A percentile compares a stretch with the other conserved stretches of the same genome.
phyloP scores from a whole-genome alignment of 2,797 vertebrate species.

The Pterois miles region DNA sequence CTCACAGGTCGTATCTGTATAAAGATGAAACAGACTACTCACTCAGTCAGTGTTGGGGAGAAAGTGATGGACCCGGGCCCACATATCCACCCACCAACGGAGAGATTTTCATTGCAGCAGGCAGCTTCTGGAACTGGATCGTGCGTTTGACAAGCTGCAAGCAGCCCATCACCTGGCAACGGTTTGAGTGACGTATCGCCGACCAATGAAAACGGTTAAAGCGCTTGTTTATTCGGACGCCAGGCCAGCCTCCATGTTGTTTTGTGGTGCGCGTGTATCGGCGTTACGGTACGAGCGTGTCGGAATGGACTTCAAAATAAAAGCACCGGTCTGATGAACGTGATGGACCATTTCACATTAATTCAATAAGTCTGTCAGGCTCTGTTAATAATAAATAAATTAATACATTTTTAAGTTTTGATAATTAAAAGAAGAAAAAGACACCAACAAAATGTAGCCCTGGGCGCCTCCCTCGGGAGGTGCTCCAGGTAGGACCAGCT shows the following conservation, averaged over 20 bases:
- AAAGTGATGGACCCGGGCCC: slow-evolving; percentile 62
- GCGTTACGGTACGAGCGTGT: too few species aligned
- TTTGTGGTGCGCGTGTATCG: rapidly evolving
- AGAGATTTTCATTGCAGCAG: slow-evolving; percentile 80
- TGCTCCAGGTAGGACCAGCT: too few species aligned
- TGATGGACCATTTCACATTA: too few species aligned
- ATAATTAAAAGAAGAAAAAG: too few species aligned
- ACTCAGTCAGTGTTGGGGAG: slow-evolving; percentile 66
- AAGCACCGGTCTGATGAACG: too few species aligned
- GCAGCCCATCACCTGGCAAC: slow-evolving; percentile 75
- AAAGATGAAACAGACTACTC: slow-evolving; percentile 64
- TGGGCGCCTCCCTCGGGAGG: too few species aligned
- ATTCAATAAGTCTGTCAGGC: too few species aligned
- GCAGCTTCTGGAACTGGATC: slow-evolving; percentile 78
- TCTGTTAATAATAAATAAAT: too few species aligned
- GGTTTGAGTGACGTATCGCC: slow-evolving; percentile 64
- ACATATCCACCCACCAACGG: slow-evolving; percentile 75
- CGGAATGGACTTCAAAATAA: too few species aligned
- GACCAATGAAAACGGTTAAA: slow-evolving; percentile 62
- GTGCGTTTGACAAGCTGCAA: slow-evolving; percentile 77
- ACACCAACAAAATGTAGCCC: too few species aligned
- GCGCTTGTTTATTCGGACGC: slow-evolving; percentile 11
- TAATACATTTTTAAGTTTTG: too few species aligned
- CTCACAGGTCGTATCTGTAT: neutral
- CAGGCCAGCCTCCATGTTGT: too few species aligned